Base-by-base conservation (phyloP, 2,113 vertebrate species). In the Tiliqua scincoides region DNA sequence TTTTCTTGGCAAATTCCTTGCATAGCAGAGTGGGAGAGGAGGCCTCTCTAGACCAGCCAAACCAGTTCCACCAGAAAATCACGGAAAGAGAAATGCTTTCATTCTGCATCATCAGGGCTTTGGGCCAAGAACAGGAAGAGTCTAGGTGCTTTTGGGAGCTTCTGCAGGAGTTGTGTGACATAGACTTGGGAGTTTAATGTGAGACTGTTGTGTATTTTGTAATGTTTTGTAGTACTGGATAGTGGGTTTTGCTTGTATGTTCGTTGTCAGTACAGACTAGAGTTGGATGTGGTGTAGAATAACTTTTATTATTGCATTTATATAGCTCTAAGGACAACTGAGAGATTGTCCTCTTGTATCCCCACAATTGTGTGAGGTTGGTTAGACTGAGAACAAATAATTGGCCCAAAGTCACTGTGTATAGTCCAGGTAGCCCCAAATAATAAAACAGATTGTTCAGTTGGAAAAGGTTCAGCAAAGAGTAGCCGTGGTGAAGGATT, bases 1-100 rank as follows among this genome's bases (percentile, higher is more conserved):
- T 84, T 92, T 89, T 70, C 80, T 4, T 0, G 0, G 87, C 90
- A 93, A 91, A 94, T 94, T 93, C 90, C 89, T 89, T 82, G 82
- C 89, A 0, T 94, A 91, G 92, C 1, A 0, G 82, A 91, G 92
- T 88, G 1, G 89, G 85, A 86, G 91, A 92, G 86, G 67, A 83
- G 85, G 80, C 74, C 91, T 61, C 2, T 0, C 0, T 40, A n/a
- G n/a, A 94, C 93, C 6, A 1, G 94, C 73, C 70, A 61, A 88
- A 82, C 93, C 86, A 63, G 95, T 94, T 95, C 89, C 1, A 0
- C 93, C 0, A 1, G 92, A 88, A 92, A 23, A 89, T 37, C 27
- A 2, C 71, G 88, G 79, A 73, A 80, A 85, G 90, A 82, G 74
- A 76, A 78, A 65, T 85, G 59, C 27, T 79, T 85, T 79, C 43